Evolutionary conservation across 2,888 invertebrate species (phyloP), one percentile per base, ranked within the genome.

Genomic region (Himalopsyche tibetana): DNA sequence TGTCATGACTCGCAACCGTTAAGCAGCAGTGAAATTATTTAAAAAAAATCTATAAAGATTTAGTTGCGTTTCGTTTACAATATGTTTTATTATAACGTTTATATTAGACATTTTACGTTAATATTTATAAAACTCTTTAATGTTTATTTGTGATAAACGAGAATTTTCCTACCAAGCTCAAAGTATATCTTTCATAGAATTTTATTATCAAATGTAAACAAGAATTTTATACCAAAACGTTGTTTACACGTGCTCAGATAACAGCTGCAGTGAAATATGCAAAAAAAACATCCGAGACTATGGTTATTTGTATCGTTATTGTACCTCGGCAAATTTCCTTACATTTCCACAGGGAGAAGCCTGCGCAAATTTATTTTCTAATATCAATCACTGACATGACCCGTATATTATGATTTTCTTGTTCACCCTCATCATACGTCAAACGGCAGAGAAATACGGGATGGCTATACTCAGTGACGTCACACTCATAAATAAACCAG

Each of bases 371-470:
- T 82, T 87, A 85, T 87, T 87, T 84, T 55, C 69, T 85, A 86
- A 86, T 88, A 88, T 88, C 88, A 88, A 88, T 88, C 88, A 88
- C 88, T 85, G 87, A 85, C 87, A 85, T 85, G 86, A 86, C 86
- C 87, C 87, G 85, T 83, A 84, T 84, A 86, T 86, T 84, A 86
- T 86, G 86, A 88, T 86, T 88, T 87, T 80, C 86, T 79, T 84
- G 86, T 86, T 86, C 84, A 86, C 88, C 88, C 88, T 88, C 82
- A 80, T 88, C 88, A 88, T 82, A 82, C 81, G 88, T 85, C 88
- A 81, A 85, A 74, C 74, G 74, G 36, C 36, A 74, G 15, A 36
- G 74, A 74, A 74, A 74, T 74, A 74, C 12, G 74, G 28, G 15
- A n/a, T 63, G 19, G 63, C 63, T 63, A 9, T 74, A 36, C 38